phyloP scores from a whole-genome alignment of 2,113 vertebrate species.

The Microcebus jonahi region DNA sequence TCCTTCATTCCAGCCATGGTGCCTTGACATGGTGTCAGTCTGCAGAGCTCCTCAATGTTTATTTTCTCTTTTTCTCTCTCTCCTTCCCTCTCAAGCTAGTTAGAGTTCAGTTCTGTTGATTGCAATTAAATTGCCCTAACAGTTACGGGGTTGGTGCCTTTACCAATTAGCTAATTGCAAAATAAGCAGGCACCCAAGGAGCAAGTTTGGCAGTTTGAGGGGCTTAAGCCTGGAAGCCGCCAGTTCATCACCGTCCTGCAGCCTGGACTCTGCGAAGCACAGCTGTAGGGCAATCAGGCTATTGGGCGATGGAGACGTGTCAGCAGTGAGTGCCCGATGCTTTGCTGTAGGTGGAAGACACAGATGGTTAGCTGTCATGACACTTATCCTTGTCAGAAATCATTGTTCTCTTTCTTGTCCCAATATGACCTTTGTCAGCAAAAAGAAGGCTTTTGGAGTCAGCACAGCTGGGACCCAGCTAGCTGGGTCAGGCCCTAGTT shows the following conservation, averaged over 20 bases:
- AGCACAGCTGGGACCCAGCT: not conserved
- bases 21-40: not conserved
- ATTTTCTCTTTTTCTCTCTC: not conserved
- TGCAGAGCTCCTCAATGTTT: not conserved
- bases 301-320: not conserved
- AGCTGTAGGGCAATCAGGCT: not conserved
- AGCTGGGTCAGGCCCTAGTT: not conserved
- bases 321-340: not conserved
- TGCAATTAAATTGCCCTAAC: conserved; percentile 19
- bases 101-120: conserved; percentile 14
- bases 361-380: conserved; percentile 66
- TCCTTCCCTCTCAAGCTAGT: not conserved
- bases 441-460: conserved; percentile 33
- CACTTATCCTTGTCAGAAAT: conserved; percentile 63
- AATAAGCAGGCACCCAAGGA: conserved; percentile 27
- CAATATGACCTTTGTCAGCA: conserved; percentile 28
- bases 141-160: not conserved
- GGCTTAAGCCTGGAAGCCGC: not conserved
- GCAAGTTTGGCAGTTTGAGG: not conserved
- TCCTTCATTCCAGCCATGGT: not conserved
- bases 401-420: conserved; percentile 54
- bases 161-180: conserved; percentile 48
- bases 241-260: not conserved
- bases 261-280: not conserved
- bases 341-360: conserved; percentile 48